Evolutionary conservation across 2,797 vertebrate genomes (phyloP), one percentile per base, ranked within the genome.

Genomic region (Poecile montanus): DNA sequence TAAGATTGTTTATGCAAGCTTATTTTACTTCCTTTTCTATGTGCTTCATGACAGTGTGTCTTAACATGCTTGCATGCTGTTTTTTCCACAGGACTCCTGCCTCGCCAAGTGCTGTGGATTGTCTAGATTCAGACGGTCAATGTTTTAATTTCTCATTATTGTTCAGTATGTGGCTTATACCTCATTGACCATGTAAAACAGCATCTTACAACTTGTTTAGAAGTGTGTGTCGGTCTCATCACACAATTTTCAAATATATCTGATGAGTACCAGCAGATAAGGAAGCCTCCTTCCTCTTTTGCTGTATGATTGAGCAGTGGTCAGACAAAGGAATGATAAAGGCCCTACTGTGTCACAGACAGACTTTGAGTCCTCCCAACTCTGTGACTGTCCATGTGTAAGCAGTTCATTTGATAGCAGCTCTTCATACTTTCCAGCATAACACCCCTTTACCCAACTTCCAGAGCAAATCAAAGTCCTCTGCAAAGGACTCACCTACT

Each of bases 1-100:
- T 57, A 57, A 74, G 23, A 23, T 68, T 77, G 57, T 58, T 87
- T 56, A 25, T 74, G 38, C 66, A 54, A 65, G 38, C 34, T 89
- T 72, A 16, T 65, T 88, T 85, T 94, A 53, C 85, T 91, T 92
- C 68, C 72, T 85, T 83, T 89, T 57, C 27, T 68, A 67, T 62
- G 30, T 88, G 32, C 67, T 44, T 66, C 53, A 57, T 73, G 78
- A 50, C 50, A 47, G 36, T 11, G 1, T 93, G 94, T 89, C 65
- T 83, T 92, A 80, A 83, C 40, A 27, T 0, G 0, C 63, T 84
- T 66, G 74, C 87, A 32, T 92, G 82, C 85, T 91, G 61, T 65
- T 96, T 85, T 77, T 92, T 72, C 72, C 61, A 40, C 81, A 93
- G 89, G 78, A 50, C 50, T 12, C 36, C 70, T 34, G 9, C 29